Evolutionary conservation across 2,113 vertebrate genomes (phyloP), one percentile per base, ranked within the genome.

Genomic region (Rhea pennata): DNA sequence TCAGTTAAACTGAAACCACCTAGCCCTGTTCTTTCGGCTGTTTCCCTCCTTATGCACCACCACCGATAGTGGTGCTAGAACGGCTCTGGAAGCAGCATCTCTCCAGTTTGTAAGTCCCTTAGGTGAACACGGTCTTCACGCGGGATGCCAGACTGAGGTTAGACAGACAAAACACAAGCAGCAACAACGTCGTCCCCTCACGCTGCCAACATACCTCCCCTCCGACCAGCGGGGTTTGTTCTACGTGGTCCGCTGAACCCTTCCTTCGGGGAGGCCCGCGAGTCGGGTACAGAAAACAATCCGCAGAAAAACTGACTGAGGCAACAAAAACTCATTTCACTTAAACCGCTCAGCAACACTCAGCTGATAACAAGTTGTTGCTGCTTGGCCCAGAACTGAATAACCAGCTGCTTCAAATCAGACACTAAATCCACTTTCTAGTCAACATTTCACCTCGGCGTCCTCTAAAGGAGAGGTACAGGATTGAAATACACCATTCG

Each of bases 321-420:
- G 79, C 70, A 92, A 56, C 82, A 54, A 96, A 95, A 74, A 70
- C 81, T 96, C 61, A 81, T 95, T 93, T 91, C 36, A 53, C 74
- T 84, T 93, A 88, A 95, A 46, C 36, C 53, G 51, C 58, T 93
- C 87, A 42, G 65, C 31, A 76, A 76, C 90, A 93, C 82, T 78
- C 92, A 96, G 19, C 79, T 62, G 8, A 81, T 79, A 95, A 90
- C 69, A 93, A 56, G 53, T 81, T 75, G 82, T 81, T 86, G 80
- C 53, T 31, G 20, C 19, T 90, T 64, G 48, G 77, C 70, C 79
- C 58, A 72, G 80, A 85, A 64, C 42, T 67, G 40, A 93, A 91
- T 66, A 93, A 79, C 46, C 79, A 92, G 44, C 79, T 84, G 14
- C 74, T 84, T 84, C 79, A 88, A 51, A 90, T 39, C 4, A 1